Conservation (phyloP, 2,797 vertebrate genomes). For the Pogoniulus pusillus region DNA sequence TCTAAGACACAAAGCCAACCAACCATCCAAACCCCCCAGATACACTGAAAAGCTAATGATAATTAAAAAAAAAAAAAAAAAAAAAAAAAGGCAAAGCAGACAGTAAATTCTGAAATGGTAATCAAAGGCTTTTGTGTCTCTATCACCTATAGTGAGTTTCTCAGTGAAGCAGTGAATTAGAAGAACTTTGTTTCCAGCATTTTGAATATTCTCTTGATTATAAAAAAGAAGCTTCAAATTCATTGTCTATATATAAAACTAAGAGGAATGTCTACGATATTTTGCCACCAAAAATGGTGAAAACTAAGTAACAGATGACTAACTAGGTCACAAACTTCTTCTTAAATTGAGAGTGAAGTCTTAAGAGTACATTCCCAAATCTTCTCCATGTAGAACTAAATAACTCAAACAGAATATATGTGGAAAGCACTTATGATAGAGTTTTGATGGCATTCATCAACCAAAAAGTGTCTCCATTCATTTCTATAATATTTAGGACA, state of each 20-base stretch:
- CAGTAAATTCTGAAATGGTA: neutral
- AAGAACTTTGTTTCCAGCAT: neutral
- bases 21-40: no score
- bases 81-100: neutral
- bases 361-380: neutral
- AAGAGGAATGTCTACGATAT: neutral
- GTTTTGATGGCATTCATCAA: neutral
- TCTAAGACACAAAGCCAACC: neutral
- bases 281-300: neutral
- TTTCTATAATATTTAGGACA: neutral
- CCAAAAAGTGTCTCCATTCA: neutral
- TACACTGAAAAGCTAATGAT: neutral
- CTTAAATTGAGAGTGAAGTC: neutral
- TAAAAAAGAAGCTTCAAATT: neutral
- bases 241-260: neutral
- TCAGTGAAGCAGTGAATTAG: neutral
- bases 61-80: neutral
- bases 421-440: neutral
- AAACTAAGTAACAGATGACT: neutral
- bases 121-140: neutral
- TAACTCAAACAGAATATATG: fast-evolving
- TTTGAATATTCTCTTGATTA: constrained; percentile 33
- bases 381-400: neutral
- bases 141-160: neutral
- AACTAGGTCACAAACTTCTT: neutral